Evolutionary conservation across 2,888 invertebrate genomes (phyloP).

Genomic region (Acanthosoma haemorrhoidale): DNA sequence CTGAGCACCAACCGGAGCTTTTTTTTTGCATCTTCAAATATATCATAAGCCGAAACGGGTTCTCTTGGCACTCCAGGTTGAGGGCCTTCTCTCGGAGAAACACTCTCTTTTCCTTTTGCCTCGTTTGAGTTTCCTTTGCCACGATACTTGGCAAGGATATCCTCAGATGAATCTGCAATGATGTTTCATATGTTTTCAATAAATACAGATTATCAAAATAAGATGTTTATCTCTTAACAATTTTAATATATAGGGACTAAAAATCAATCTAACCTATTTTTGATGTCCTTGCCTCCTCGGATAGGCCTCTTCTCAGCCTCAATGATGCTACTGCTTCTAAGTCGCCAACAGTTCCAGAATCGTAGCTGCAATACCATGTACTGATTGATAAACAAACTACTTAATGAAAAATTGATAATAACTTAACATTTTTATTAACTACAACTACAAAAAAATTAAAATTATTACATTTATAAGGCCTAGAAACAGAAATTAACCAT

Average conservation of each 20-base stretch:
- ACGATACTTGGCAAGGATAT: conserved; percentile 91
- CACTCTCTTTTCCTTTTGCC: conserved; percentile 32
- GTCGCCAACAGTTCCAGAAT: conserved; percentile 42
- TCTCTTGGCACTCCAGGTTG: conserved; percentile 46
- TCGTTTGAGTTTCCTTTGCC: conserved; percentile 51
- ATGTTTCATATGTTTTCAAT: background rate
- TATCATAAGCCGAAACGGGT: conserved; percentile 43
- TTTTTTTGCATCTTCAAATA: conserved; percentile 57
- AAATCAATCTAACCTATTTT: conserved; percentile 12
- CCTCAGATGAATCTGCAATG: conserved; percentile 69
- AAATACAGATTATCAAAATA: background rate
- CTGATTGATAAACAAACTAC: conserved; percentile 1
- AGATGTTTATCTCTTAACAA: background rate
- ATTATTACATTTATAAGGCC: background rate
- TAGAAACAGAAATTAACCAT: background rate
- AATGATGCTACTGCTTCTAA: conserved; percentile 41
- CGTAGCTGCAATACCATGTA: conserved; percentile 43
- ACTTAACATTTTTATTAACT: background rate
- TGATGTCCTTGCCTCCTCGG: conserved; percentile 45
- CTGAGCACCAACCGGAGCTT: conserved; percentile 87
- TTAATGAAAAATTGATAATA: background rate
- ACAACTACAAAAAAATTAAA: background rate
- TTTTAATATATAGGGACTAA: background rate
- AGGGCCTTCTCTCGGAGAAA: conserved; percentile 40
- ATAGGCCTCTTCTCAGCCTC: conserved; percentile 43